Percentiles rank a stretch among this genome's conserved stretches.
Evolutionary conservation across 2,888 invertebrate genomes (phyloP).

Genomic region (Tineola bisselliella): DNA sequence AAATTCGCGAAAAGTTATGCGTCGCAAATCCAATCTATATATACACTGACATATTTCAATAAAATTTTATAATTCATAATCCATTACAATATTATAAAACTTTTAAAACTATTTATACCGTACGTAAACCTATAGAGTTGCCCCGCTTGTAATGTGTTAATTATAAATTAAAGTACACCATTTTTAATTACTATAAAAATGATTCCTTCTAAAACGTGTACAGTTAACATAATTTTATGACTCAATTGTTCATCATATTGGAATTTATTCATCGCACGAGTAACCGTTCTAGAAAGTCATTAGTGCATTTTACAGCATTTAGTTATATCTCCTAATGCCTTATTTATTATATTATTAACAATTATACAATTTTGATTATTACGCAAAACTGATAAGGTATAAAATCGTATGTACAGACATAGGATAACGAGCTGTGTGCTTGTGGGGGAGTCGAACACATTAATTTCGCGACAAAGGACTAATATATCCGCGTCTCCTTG

Average conservation of each 20-base stretch:
- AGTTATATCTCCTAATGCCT: background rate
- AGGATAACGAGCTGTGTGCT: background rate
- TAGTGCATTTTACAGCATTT: constrained; percentile 11
- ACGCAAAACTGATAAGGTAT: background rate
- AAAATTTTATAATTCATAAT: too few relatives aligned
- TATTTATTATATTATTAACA: background rate
- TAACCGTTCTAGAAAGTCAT: constrained; percentile 5
- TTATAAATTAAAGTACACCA: too few relatives aligned
- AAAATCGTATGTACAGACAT: background rate
- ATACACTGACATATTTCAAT: too few relatives aligned
- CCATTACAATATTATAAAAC: too few relatives aligned
- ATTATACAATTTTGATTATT: background rate
- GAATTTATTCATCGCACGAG: constrained; percentile 10
- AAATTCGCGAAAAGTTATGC: too few relatives aligned
- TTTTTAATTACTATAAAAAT: background rate
- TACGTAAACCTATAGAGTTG: too few relatives aligned
- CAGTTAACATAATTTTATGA: constrained; percentile 1
- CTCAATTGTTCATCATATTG: background rate
- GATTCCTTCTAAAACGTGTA: constrained; percentile 1
- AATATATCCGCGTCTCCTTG: background rate
- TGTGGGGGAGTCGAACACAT: background rate
- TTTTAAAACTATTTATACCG: too few relatives aligned
- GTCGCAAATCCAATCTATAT: too few relatives aligned
- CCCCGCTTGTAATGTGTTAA: too few relatives aligned
- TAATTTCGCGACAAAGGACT: background rate